phyloP scores from a whole-genome alignment of 2,797 vertebrate species.

The Nannoperca obscura region DNA sequence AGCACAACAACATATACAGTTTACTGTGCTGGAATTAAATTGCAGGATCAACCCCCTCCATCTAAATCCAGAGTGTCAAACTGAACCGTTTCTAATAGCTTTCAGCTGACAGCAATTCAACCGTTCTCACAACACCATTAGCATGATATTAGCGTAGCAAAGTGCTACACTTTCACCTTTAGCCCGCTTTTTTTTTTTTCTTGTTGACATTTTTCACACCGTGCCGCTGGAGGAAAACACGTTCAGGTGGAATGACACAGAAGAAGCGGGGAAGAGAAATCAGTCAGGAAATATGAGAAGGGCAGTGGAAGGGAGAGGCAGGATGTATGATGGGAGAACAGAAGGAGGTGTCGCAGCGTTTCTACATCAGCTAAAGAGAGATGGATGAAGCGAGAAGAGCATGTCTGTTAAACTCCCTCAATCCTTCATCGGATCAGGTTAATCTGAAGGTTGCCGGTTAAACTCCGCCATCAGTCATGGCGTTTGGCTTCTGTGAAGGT shows the following conservation, averaged over 20 bases:
- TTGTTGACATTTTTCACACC: conserved; percentile 53
- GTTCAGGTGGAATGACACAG: conserved; percentile 58
- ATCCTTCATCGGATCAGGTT: conserved; percentile 59
- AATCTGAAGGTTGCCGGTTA: conserved; percentile 68
- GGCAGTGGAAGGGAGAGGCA: conserved; percentile 49
- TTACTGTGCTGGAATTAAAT: conserved; percentile 44
- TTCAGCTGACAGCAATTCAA: conserved; percentile 52
- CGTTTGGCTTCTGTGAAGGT: conserved; percentile 60
- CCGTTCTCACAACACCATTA: conserved; percentile 52
- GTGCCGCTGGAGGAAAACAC: conserved; percentile 29
- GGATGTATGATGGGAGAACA: conserved; percentile 53
- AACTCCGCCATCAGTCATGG: conserved; percentile 57
- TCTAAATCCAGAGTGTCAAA: conserved; percentile 63
- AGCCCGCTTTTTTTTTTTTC: conserved; percentile 6
- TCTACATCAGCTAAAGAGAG: conserved; percentile 69
- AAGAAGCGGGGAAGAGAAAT: conserved; percentile 55
- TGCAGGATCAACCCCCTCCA: conserved; percentile 54
- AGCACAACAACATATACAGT: conserved; percentile 43
- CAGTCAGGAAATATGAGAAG: conserved; percentile 66
- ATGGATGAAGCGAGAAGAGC: conserved; percentile 59
- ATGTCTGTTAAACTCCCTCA: conserved; percentile 42
- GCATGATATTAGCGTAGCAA: conserved; percentile 51
- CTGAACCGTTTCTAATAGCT: conserved; percentile 61
- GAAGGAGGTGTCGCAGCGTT: conserved; percentile 63
- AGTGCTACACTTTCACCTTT: conserved; percentile 20